Conservation (phyloP, 2,113 vertebrate genomes). For the Sciurus niger region DNA sequence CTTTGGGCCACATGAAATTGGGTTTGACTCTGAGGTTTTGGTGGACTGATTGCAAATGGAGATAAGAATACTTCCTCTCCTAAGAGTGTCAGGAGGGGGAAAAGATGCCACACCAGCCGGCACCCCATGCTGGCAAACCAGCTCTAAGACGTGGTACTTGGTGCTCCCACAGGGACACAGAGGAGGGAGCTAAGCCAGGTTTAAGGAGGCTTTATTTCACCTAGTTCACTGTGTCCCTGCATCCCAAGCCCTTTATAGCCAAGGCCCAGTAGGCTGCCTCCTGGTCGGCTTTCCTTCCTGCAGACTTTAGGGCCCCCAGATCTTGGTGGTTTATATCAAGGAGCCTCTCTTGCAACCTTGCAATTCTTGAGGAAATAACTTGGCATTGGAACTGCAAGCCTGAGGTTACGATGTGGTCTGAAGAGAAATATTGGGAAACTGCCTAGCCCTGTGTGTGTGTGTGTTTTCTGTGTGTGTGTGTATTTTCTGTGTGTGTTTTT, state of each 20-base stretch:
- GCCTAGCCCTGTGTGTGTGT: not conserved
- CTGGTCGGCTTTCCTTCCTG: not conserved
- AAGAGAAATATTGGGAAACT: constrained; percentile 22
- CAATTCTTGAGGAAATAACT: constrained; percentile 54
- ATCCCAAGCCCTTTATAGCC: not conserved
- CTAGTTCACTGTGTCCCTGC: not conserved
- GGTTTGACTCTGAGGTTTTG: not conserved
- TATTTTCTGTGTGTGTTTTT: fast-evolving
- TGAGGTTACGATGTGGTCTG: constrained; percentile 27
- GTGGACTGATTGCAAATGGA: not conserved
- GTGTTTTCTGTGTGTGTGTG: too few species aligned
- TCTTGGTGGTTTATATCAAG: not conserved
- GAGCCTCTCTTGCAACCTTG: not conserved
- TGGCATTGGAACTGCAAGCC: not conserved
- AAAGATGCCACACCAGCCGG: not conserved
- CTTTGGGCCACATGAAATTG: not conserved
- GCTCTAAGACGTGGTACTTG: not conserved
- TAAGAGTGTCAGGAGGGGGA: not conserved
- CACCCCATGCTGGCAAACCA: fast-evolving
- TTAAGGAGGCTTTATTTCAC: not conserved
- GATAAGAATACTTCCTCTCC: not conserved
- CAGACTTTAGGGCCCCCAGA: not conserved
- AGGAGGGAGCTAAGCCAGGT: not conserved
- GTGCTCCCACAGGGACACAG: fast-evolving
- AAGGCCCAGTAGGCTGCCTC: not conserved